Evolutionary conservation across 2,113 vertebrate species (phyloP).

Genomic region (zebrafish (Danio rerio)): GRCz12tu NC_133200.1:25091001-25091500

Average conservation of each 20-base stretch:
- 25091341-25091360: slow-evolving; percentile 56
- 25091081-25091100: not conserved
- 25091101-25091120: slow-evolving; percentile 4
- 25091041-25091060: not conserved
- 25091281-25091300: slow-evolving; percentile 58
- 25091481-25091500: not conserved
- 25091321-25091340: slow-evolving; percentile 65
- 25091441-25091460: not conserved
- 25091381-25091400: not conserved
- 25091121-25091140: not conserved
- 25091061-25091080: not conserved
- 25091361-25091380: slow-evolving; percentile 59
- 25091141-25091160: not conserved
- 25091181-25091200: slow-evolving; percentile 19
- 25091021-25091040: not conserved
- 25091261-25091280: slow-evolving; percentile 60
- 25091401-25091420: not conserved
- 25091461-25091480: not conserved
- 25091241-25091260: slow-evolving; percentile 57
- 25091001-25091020: not conserved
- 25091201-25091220: slow-evolving; percentile 48
- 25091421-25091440: not conserved
- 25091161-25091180: not conserved
- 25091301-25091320: slow-evolving; percentile 62
- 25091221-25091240: slow-evolving; percentile 56